Conservation (phyloP, 2,797 vertebrate species). For the Trachurus trachurus region DNA sequence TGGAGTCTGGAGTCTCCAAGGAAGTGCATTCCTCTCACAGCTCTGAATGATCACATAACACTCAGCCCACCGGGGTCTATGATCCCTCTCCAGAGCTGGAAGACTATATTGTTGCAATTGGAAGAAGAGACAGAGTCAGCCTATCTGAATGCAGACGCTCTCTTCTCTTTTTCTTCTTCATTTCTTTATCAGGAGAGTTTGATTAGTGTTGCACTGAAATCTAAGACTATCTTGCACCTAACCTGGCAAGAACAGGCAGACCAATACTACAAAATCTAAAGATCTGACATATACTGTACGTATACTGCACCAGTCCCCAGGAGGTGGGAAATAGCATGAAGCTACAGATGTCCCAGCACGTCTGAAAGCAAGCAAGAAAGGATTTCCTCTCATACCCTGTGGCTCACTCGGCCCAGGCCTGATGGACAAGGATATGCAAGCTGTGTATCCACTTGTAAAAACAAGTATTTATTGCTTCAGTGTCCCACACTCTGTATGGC, state of each 20-base stretch:
- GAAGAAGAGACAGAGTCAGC: conserved; percentile 17
- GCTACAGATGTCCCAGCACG: conserved; percentile 41
- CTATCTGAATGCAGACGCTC: conserved; percentile 39
- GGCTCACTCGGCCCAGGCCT: conserved; percentile 39
- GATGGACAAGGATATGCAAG: conserved; percentile 59
- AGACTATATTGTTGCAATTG: conserved; percentile 55
- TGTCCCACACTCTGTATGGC: conserved; percentile 51
- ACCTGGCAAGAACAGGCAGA: conserved; percentile 1
- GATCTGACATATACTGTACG: conserved; percentile 8
- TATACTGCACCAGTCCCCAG: conserved; percentile 1
- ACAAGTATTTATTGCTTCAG: conserved; percentile 77
- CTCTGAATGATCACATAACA: conserved; percentile 81
- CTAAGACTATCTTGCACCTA: conserved; percentile 23
- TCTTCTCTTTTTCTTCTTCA: conserved; percentile 24
- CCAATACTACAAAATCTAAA: background rate
- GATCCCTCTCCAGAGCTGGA: conserved; percentile 47
- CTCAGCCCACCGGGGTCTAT: conserved; percentile 51
- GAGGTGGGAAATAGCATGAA: conserved; percentile 27
- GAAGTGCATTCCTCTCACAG: conserved; percentile 81
- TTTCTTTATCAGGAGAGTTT: conserved; percentile 36
- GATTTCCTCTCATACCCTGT: conserved; percentile 43
- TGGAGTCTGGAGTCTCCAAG: conserved; percentile 78
- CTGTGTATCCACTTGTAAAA: conserved; percentile 71
- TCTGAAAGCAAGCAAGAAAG: conserved; percentile 32
- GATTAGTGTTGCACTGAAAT: conserved; percentile 39